Conservation (phyloP, 2,888 invertebrate genomes). For the Zygogramma bicolorata region DNA sequence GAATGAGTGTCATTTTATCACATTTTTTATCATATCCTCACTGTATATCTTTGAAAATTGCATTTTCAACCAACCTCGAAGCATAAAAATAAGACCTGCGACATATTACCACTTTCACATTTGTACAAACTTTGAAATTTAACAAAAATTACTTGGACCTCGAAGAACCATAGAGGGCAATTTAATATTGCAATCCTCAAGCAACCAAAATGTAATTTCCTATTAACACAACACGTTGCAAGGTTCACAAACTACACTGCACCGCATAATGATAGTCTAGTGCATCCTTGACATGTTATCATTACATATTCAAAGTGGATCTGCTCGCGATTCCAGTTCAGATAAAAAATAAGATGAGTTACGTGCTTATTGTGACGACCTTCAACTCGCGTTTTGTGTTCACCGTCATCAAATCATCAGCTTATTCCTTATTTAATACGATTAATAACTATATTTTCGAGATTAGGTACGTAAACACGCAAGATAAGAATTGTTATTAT, state of each 20-base stretch:
- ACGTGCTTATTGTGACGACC: neutral
- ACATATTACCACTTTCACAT: too few relatives aligned
- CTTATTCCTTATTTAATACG: slow-evolving; percentile 10
- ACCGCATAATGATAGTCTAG: slow-evolving; percentile 30
- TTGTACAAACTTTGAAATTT: too few relatives aligned
- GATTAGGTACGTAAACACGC: neutral
- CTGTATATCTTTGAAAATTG: too few relatives aligned
- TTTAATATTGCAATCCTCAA: too few relatives aligned
- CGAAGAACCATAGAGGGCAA: too few relatives aligned
- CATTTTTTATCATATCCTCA: too few relatives aligned
- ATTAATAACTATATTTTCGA: neutral
- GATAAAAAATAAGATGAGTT: slow-evolving; percentile 21
- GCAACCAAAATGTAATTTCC: neutral
- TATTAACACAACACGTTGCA: neutral
- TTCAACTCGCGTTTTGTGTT: slow-evolving; percentile 19
- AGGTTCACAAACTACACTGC: slow-evolving; percentile 23
- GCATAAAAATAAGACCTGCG: too few relatives aligned
- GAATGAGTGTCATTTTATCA: too few relatives aligned
- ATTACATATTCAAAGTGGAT: slow-evolving; percentile 36
- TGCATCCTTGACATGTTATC: slow-evolving; percentile 37
- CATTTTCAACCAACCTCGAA: too few relatives aligned
- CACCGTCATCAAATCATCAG: slow-evolving; percentile 11
- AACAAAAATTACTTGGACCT: too few relatives aligned
- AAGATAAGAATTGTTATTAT: too few relatives aligned
- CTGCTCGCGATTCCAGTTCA: slow-evolving; percentile 20